Percentiles rank a stretch among this genome's conserved stretches.
Evolutionary conservation across 2,888 invertebrate genomes (phyloP).

Genomic region (Pegoplata infirma): DNA sequence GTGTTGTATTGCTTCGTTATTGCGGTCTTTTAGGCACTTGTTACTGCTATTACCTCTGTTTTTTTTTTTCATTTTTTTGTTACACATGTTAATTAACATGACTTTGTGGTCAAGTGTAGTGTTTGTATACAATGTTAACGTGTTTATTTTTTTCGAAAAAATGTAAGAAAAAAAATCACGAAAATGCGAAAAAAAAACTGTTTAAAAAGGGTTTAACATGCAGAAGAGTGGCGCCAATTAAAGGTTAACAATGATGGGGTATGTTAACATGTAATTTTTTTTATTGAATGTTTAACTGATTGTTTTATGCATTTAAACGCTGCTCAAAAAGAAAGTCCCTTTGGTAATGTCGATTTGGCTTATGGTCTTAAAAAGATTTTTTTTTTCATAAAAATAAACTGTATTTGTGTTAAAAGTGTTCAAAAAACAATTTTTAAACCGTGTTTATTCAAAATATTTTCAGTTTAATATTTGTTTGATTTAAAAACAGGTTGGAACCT

Average conservation of each 20-base stretch:
- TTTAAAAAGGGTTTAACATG: slow-evolving; percentile 4
- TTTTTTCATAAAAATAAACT: too few relatives aligned
- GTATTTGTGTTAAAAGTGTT: too few relatives aligned
- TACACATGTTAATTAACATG: slow-evolving; percentile 72
- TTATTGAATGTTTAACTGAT: slow-evolving; percentile 24
- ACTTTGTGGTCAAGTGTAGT: slow-evolving; percentile 69
- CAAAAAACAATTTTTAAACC: too few relatives aligned
- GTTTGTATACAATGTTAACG: slow-evolving; percentile 9
- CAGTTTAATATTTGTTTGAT: too few relatives aligned
- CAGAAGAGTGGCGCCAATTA: background rate
- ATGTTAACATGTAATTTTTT: background rate
- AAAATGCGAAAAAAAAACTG: slow-evolving; percentile 2
- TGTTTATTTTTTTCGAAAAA: background rate
- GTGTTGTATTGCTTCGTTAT: too few relatives aligned
- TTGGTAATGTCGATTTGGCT: too few relatives aligned
- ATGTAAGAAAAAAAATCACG: background rate
- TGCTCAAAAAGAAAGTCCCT: too few relatives aligned
- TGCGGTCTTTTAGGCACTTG: slow-evolving; percentile 6
- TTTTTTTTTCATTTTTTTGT: slow-evolving; percentile 31
- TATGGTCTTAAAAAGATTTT: too few relatives aligned
- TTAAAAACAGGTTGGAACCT: too few relatives aligned
- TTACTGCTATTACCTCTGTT: slow-evolving; percentile 34
- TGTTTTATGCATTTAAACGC: background rate
- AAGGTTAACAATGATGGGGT: background rate
- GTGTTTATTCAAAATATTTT: too few relatives aligned